phyloP scores from a whole-genome alignment of 2,797 vertebrate species.

The Ibycter americanus region DNA sequence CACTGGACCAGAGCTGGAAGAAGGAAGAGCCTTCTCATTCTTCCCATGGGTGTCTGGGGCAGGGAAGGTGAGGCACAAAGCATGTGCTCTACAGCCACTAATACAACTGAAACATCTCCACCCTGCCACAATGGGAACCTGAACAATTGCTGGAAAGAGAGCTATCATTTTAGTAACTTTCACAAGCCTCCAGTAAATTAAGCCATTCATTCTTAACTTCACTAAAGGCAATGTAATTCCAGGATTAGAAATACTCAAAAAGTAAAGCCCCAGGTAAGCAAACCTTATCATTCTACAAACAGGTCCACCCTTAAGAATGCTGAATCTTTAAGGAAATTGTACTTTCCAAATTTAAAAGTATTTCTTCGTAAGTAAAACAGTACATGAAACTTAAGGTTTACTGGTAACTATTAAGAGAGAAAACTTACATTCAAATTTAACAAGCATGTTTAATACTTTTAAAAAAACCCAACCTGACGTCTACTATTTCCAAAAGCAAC shows the following conservation, averaged over 20 bases:
- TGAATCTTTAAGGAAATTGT: not conserved
- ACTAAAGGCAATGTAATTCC: not conserved
- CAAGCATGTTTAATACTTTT: not conserved
- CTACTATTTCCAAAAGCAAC: not conserved
- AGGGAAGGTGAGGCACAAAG: not conserved
- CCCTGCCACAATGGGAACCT: not conserved
- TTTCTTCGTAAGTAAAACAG: not conserved
- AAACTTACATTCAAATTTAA: not conserved
- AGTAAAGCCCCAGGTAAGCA: not conserved
- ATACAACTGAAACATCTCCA: not conserved
- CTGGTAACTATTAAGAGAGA: not conserved
- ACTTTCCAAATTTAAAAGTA: not conserved
- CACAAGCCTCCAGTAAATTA: not conserved
- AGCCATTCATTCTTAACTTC: not conserved
- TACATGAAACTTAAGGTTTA: not conserved
- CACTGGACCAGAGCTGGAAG: accelerated
- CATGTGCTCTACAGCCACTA: not conserved
- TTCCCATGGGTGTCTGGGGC: not conserved
- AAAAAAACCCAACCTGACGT: not conserved
- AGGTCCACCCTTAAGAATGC: not conserved
- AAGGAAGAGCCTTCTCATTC: not conserved
- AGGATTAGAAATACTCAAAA: not conserved
- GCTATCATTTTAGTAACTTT: not conserved
- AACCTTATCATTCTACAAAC: not conserved
- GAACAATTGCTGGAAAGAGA: not conserved